Conservation (phyloP, 2,888 invertebrate genomes). For the Eilema griseolum region DNA sequence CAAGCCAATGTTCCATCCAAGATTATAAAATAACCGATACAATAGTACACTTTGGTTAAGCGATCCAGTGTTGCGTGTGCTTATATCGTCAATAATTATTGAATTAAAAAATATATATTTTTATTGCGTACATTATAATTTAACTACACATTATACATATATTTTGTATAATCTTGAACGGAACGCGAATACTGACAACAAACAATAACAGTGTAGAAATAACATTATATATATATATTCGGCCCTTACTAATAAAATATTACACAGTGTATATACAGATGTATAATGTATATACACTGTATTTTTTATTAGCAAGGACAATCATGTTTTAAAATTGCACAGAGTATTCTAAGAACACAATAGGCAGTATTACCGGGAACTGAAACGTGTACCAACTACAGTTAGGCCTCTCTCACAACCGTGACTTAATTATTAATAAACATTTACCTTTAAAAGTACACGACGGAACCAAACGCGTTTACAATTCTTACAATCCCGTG, state of each 20-base stretch:
- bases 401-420: conserved; percentile 86
- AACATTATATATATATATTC: conserved; percentile 61
- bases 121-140: conserved; percentile 17
- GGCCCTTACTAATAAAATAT: too few species aligned
- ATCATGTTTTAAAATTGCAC: conserved; percentile 59
- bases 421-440: conserved; percentile 63
- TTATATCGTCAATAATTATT: conserved; percentile 11
- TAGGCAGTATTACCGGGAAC: conserved; percentile 78
- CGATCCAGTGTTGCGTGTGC: background rate
- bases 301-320: too few species aligned
- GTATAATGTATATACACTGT: too few species aligned
- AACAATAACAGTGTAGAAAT: conserved; percentile 75
- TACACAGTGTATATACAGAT: too few species aligned
- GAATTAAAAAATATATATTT: conserved; percentile 22
- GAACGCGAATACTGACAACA: conserved; percentile 54
- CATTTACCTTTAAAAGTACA: conserved; percentile 53
- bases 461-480: conserved; percentile 48
- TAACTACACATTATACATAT: background rate
- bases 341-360: conserved; percentile 82
- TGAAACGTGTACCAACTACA: conserved; percentile 73
- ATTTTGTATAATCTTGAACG: conserved; percentile 48
- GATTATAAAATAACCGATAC: conserved; percentile 24
- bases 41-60: conserved; percentile 12
- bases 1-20: conserved; percentile 46
- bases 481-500: conserved; percentile 52